Evolutionary conservation across 2,888 invertebrate species (phyloP), one percentile per base, ranked within the genome.

Genomic region (Dioctria rufipes): DNA sequence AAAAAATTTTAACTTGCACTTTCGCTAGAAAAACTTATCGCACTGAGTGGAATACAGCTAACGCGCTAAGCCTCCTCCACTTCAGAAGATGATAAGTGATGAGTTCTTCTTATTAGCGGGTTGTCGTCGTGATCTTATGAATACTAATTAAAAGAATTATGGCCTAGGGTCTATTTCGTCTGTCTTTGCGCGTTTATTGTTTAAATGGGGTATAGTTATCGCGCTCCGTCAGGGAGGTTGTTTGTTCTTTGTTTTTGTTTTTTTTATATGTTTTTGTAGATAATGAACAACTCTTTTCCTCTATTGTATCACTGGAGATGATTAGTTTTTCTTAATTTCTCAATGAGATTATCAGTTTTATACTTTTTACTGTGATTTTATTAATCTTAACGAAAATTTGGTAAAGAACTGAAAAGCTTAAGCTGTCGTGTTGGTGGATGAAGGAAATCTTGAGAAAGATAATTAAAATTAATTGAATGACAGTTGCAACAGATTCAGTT

Each of bases 1-100:
- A n/a, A 73, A 25, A 25, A 73, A 42, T 60, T 42, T 73, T 42
- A 73, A 73, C 73, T 73, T 73, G 73, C 73, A 73, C 73, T 73
- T 73, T 73, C 61, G 51, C 5, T 51, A 39, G 42, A 58, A 11
- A 58, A 40, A 60, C 58, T 73, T 60, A 40, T 40, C 43, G 37
- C 6, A 73, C 60, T 73, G 60, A 43, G 13, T 13, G 58, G 8
- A 11, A 13, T 40, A 58, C 13, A 58, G 73, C 58, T 58, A 60
- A 11, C 73, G 25, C 13, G 25, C 25, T 25, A 2, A 25, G 25
- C 25, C 25, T 25, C 25, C 25, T 25, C 25, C 25, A 42, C 73
- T 58, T 60, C 11, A 25, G 25, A 25, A 25, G 25, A 25, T 58
- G 73, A 67, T 46, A 78, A 67, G 67, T 40, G 78, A 65, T 73